phyloP scores from a whole-genome alignment of 2,113 vertebrate species.

The Acrocephalus kingi region DNA sequence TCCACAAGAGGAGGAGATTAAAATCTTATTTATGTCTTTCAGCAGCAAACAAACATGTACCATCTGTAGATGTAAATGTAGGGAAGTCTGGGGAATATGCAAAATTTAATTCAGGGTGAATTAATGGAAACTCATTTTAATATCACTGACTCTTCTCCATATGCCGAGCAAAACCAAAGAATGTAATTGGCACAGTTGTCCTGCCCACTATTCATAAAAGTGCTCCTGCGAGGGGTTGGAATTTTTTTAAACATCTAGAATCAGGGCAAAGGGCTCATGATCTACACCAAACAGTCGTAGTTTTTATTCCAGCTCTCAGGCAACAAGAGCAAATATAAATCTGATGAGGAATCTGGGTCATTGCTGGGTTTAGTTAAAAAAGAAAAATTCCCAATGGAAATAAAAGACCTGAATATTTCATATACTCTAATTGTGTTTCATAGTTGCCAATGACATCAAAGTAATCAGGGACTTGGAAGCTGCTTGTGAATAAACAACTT shows the following conservation, averaged over 20 bases:
- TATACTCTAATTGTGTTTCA: neutral
- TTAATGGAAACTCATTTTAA: neutral
- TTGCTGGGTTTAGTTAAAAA: neutral
- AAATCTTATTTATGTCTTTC: neutral
- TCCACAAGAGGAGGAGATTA: neutral
- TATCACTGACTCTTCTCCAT: neutral
- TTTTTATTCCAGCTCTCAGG: neutral
- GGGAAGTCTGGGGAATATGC: neutral
- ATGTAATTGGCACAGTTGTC: neutral
- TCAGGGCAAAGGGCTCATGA: neutral
- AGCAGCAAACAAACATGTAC: neutral
- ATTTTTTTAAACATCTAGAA: neutral
- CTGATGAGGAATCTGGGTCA: constrained; percentile 47
- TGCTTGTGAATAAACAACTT: neutral
- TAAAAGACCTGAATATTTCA: constrained; percentile 1
- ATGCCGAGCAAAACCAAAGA: neutral
- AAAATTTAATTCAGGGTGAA: neutral
- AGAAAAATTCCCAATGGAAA: neutral
- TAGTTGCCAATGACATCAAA: constrained; percentile 4
- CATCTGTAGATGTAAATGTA: neutral
- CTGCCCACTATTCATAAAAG: neutral
- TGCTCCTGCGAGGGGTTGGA: neutral
- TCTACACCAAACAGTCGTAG: neutral
- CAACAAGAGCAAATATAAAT: neutral
- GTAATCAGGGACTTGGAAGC: neutral